phyloP scores from a whole-genome alignment of 2,113 vertebrate species.

The Cebus imitator region DNA sequence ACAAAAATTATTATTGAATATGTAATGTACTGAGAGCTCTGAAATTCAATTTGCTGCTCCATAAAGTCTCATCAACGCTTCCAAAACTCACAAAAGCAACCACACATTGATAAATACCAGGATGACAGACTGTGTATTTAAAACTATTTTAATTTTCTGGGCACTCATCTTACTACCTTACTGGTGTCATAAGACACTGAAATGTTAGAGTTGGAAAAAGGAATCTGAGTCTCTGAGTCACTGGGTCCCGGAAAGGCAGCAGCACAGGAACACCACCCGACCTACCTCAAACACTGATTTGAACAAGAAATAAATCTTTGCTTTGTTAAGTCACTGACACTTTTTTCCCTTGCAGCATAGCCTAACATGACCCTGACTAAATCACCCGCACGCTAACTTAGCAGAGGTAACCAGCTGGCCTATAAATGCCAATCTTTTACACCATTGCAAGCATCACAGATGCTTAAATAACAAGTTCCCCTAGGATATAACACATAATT shows the following conservation, averaged over 20 bases:
- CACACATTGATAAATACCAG: neutral
- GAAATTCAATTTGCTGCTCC: constrained; percentile 1
- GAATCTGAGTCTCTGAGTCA: neutral
- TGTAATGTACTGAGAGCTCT: constrained; percentile 5
- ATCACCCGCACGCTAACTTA: neutral
- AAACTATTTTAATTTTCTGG: neutral
- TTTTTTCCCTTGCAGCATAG: neutral
- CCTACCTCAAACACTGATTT: neutral
- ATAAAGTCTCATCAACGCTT: constrained; percentile 14
- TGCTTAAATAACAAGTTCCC: constrained; percentile 74
- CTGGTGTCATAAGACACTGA: neutral
- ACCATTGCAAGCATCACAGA: constrained; percentile 56
- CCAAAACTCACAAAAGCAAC: neutral
- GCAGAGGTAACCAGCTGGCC: constrained; percentile 35
- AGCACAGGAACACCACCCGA: neutral
- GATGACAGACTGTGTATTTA: neutral
- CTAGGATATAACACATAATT: constrained; percentile 71
- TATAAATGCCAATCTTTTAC: constrained; percentile 58
- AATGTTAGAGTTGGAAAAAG: neutral
- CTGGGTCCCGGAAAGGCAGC: neutral
- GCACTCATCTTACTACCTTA: neutral
- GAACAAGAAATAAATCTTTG: neutral
- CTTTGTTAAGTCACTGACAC: neutral
- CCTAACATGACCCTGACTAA: neutral
- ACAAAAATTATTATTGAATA: neutral